Evolutionary conservation across 1,140 invertebrate species (phyloP).

Genomic region (Drosophila repletoides): DNA sequence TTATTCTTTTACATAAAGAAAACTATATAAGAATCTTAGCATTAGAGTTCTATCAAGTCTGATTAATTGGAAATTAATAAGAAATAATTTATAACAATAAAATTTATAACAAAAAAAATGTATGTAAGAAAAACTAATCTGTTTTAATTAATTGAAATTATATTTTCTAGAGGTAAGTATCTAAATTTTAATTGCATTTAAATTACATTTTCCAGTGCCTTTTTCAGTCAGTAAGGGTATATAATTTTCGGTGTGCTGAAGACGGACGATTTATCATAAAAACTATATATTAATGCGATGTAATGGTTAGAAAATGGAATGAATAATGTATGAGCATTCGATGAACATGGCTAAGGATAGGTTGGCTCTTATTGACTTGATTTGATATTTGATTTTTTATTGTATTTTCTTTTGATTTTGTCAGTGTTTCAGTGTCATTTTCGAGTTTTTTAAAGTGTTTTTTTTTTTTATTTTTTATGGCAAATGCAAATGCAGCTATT

Average conservation of each 20-base stretch:
- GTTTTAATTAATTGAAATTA: too few relatives aligned
- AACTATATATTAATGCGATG: constrained; percentile 17
- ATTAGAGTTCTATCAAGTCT: constrained; percentile 24
- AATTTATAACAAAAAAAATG: constrained; percentile 8
- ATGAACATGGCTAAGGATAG: too few relatives aligned
- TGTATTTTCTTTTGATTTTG: constrained; percentile 4
- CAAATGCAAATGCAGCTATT: constrained; percentile 42
- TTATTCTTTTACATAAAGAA: not conserved
- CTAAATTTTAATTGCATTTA: too few relatives aligned
- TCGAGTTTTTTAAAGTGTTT: too few relatives aligned
- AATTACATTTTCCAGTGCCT: too few relatives aligned
- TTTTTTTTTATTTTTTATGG: constrained; percentile 12
- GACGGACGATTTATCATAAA: constrained; percentile 7
- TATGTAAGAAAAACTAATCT: too few relatives aligned
- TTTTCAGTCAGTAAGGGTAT: too few relatives aligned
- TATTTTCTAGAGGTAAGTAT: too few relatives aligned
- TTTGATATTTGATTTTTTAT: constrained; percentile 1
- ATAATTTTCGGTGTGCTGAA: not conserved
- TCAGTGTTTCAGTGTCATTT: too few relatives aligned
- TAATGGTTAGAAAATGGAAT: constrained; percentile 32
- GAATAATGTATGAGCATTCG: constrained; percentile 18
- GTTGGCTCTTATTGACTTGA: too few relatives aligned
- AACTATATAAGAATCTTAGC: too few relatives aligned
- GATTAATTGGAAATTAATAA: constrained; percentile 16
- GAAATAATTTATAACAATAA: constrained; percentile 8